phyloP scores from a whole-genome alignment of 2,888 invertebrate species.

The Torymus tubicola region DNA sequence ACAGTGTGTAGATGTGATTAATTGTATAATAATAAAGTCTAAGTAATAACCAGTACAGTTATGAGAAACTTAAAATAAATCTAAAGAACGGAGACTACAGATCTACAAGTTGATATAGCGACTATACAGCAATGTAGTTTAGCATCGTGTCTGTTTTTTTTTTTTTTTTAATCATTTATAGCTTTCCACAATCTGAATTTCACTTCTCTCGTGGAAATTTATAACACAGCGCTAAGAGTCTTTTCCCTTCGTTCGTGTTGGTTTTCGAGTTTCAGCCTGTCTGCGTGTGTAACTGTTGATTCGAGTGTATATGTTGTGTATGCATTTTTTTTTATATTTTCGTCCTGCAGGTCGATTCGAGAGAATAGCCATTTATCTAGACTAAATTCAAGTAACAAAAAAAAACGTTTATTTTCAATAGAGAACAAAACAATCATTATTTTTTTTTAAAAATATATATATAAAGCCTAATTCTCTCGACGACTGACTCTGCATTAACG shows the following conservation, averaged over 20 bases:
- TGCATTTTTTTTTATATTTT: too few species aligned
- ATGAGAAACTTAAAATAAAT: slow-evolving; percentile 72
- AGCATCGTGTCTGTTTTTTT: slow-evolving; percentile 46
- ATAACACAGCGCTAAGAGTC: slow-evolving; percentile 2
- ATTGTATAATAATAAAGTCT: slow-evolving; percentile 69
- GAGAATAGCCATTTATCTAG: too few species aligned
- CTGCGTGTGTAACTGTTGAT: background rate
- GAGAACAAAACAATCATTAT: too few species aligned
- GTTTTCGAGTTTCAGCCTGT: background rate
- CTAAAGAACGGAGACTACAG: slow-evolving; percentile 69
- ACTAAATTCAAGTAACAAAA: too few species aligned
- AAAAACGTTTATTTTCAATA: too few species aligned
- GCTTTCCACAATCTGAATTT: slow-evolving; percentile 57
- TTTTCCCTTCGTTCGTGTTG: background rate
- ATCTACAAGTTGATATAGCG: slow-evolving; percentile 68
- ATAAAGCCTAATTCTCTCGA: too few species aligned
- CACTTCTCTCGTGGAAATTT: slow-evolving; percentile 18
- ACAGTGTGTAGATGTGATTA: slow-evolving; percentile 74
- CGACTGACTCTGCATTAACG: too few species aligned
- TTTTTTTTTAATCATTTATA: slow-evolving; percentile 53
- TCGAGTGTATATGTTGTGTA: too few species aligned
- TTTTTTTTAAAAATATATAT: too few species aligned
- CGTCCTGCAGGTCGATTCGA: too few species aligned
- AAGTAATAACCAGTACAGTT: slow-evolving; percentile 62
- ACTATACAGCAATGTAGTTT: slow-evolving; percentile 68